These are phyloP conservation scores for Alloscopus bannaensis DNA, from an alignment of 2,888 invertebrate species.

Conservation along the genomic window DNA sequence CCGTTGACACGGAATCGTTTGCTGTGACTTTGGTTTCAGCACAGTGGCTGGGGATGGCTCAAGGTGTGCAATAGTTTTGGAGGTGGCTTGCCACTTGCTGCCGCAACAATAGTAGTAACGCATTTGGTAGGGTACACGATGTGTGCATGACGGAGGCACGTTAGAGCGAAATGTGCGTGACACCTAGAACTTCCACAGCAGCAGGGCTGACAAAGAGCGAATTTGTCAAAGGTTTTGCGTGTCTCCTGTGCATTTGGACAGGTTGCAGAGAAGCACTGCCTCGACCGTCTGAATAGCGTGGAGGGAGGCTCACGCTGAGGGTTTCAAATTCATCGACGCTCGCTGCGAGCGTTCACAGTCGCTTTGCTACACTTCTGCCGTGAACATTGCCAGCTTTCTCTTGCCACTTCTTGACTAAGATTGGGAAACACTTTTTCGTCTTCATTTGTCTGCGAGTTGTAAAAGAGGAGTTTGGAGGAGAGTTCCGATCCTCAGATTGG, in stretches of 20 bases:
- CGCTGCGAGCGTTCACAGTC: slow-evolving; percentile 34
- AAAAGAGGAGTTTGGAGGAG: too few relatives aligned
- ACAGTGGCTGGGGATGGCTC: slow-evolving; percentile 52
- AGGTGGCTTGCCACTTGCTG: neutral
- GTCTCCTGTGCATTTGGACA: too few relatives aligned
- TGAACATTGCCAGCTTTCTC: slow-evolving; percentile 42
- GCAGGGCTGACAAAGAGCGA: too few relatives aligned
- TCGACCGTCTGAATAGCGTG: slow-evolving; percentile 4
- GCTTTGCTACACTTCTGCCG: slow-evolving; percentile 43
- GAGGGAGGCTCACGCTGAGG: slow-evolving; percentile 58
- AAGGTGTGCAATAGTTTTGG: slow-evolving; percentile 40
- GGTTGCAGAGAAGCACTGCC: neutral
- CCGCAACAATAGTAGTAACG: neutral
- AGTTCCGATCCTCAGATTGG: too few relatives aligned
- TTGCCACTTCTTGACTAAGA: slow-evolving; percentile 7
- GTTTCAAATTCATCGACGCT: slow-evolving; percentile 61
- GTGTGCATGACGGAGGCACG: too few relatives aligned
- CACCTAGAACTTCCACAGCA: too few relatives aligned
- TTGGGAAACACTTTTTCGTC: too few relatives aligned
- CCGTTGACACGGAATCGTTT: too few relatives aligned
- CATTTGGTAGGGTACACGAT: too few relatives aligned
- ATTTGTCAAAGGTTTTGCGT: too few relatives aligned
- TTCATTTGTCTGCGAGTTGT: too few relatives aligned
- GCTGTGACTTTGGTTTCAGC: slow-evolving; percentile 27
- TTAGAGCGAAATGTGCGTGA: too few relatives aligned